A percentile compares a stretch with the other conserved stretches of the same genome.
These are phyloP conservation scores for Polietes domitor DNA, from an alignment of 2,888 invertebrate species.

Conservation along the genomic window DNA sequence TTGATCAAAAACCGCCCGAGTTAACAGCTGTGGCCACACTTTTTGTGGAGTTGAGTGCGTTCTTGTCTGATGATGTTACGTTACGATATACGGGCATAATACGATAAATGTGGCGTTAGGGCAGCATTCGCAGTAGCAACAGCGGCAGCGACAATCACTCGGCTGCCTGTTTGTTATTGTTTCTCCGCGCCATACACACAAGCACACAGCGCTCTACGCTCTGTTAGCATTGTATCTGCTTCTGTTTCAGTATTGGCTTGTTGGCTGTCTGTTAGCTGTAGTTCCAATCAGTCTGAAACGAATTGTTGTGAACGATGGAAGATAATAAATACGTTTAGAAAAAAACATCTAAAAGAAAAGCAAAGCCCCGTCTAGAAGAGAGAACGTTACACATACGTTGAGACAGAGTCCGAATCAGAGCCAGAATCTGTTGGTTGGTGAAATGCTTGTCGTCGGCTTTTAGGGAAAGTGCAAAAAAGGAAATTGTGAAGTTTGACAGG, in stretches of 20 bases:
- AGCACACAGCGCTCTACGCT: background rate
- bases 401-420: constrained; percentile 20
- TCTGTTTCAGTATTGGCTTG: constrained; percentile 68
- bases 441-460: constrained; percentile 20
- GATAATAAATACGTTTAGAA: constrained; percentile 60
- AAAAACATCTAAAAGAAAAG: constrained; percentile 23
- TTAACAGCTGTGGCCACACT: background rate
- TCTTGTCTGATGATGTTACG: constrained; percentile 31
- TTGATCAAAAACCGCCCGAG: background rate
- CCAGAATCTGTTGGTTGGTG: constrained; percentile 11
- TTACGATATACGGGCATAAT: constrained; percentile 23
- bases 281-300: constrained; percentile 77
- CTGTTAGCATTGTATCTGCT: constrained; percentile 23
- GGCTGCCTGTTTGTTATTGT: constrained; percentile 6
- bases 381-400: constrained; percentile 40
- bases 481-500: background rate
- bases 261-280: constrained; percentile 73
- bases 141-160: constrained; percentile 44
- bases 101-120: constrained; percentile 14
- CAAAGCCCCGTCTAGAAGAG: constrained; percentile 43
- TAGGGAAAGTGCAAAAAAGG: constrained; percentile 22
- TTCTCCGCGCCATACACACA: background rate
- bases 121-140: constrained; percentile 38
- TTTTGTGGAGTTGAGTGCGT: constrained; percentile 25
- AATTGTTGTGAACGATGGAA: constrained; percentile 78